These are phyloP conservation scores for Takifugu ocellatus DNA, from an alignment of 2,797 vertebrate genomes.

Conservation along the genomic window DNA sequence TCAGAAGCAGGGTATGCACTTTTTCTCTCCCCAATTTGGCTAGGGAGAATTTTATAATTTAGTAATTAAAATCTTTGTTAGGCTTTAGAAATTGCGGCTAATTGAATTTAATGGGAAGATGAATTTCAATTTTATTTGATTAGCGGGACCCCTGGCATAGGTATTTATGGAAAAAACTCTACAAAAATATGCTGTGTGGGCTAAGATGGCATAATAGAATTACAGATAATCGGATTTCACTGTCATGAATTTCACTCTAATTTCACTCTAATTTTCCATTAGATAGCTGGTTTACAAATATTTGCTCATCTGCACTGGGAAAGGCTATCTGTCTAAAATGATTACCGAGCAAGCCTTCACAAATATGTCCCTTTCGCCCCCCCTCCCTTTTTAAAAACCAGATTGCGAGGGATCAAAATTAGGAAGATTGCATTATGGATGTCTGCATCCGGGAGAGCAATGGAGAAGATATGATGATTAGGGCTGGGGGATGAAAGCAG, in stretches of 20 bases:
- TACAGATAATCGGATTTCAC: slow-evolving; percentile 99
- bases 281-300: slow-evolving; percentile 99
- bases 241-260: slow-evolving; percentile 99
- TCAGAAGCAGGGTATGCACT: slow-evolving; percentile 89
- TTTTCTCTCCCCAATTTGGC: slow-evolving; percentile 98
- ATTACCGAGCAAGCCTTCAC: slow-evolving; percentile 88
- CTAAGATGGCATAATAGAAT: slow-evolving; percentile 99
- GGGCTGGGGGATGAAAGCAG: slow-evolving; percentile 80
- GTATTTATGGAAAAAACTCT: slow-evolving; percentile 99
- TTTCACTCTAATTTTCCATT: slow-evolving; percentile 99
- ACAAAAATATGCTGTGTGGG: slow-evolving; percentile 99
- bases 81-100: slow-evolving; percentile 99
- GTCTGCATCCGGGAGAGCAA: slow-evolving; percentile 85
- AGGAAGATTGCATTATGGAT: slow-evolving; percentile 85
- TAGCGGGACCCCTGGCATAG: slow-evolving; percentile 99
- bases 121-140: slow-evolving; percentile 99
- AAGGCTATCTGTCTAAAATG: slow-evolving; percentile 99
- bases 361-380: slow-evolving; percentile 80
- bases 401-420: slow-evolving; percentile 86
- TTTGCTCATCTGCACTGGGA: slow-evolving; percentile 99
- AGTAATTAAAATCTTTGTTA: slow-evolving; percentile 99
- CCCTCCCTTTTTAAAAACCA: slow-evolving; percentile 83
- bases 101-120: slow-evolving; percentile 99
- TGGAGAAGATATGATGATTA: slow-evolving; percentile 83
- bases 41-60: slow-evolving; percentile 99